A percentile compares a stretch with the other conserved stretches of the same genome.
Conservation (phyloP, 2,888 invertebrate genomes). For the Patella depressa region DNA sequence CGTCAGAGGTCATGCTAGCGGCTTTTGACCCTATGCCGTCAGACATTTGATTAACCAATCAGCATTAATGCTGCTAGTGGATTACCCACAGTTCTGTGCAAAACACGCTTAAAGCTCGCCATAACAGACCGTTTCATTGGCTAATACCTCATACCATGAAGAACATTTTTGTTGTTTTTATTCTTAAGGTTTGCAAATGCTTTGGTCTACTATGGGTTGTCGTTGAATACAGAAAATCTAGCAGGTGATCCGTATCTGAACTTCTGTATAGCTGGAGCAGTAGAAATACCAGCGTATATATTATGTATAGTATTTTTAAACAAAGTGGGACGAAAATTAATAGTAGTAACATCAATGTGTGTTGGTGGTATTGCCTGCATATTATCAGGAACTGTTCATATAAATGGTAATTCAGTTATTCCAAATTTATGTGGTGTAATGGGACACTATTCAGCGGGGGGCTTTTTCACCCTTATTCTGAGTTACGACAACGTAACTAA, state of each 20-base stretch:
- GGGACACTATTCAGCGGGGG: no score
- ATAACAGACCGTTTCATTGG: no score
- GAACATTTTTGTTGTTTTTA: background rate
- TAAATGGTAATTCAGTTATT: background rate
- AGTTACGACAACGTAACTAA: no score
- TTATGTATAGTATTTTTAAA: conserved; percentile 46
- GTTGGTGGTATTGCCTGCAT: conserved; percentile 71
- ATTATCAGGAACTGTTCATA: conserved; percentile 28
- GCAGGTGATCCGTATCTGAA: conserved; percentile 54
- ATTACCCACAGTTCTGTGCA: no score
- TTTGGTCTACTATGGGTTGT: conserved; percentile 56
- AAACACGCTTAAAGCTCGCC: no score
- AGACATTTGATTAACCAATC: no score
- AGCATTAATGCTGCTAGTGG: no score
- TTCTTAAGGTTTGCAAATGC: conserved; percentile 50
- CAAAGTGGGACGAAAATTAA: conserved; percentile 43
- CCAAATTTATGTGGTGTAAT: no score
- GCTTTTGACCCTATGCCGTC: no score
- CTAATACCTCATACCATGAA: no score
- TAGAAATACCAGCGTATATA: conserved; percentile 52
- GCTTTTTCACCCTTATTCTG: no score
- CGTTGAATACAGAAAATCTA: conserved; percentile 52
- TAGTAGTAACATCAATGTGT: conserved; percentile 44
- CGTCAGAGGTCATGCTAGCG: no score
- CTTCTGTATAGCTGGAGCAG: conserved; percentile 54